Percentiles rank a stretch among this genome's conserved stretches.
Conservation (phyloP, 2,888 invertebrate species). For the Dastarcus helophoroides region DNA sequence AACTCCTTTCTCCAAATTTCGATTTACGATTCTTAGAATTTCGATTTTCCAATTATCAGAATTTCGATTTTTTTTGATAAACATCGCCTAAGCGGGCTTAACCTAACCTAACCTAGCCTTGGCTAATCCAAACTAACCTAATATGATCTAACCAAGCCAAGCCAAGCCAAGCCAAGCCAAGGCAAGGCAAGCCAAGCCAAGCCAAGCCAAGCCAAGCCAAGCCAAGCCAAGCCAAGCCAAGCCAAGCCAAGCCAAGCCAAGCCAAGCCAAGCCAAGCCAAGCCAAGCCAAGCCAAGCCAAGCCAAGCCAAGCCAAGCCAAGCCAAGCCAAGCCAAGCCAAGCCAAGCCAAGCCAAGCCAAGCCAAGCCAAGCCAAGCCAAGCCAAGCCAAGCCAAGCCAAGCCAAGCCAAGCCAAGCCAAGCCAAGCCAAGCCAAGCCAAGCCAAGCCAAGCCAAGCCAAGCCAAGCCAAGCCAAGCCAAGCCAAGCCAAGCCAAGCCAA, state of each 20-base stretch:
- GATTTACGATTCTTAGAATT: too few relatives aligned
- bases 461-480: slow-evolving; percentile 2
- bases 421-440: slow-evolving; percentile 1
- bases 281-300: slow-evolving; percentile 2
- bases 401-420: background rate
- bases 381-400: slow-evolving; percentile 2
- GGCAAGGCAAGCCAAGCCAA: slow-evolving; percentile 1
- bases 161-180: slow-evolving; percentile 2
- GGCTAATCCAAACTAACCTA: too few relatives aligned
- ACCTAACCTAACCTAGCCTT: background rate
- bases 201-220: slow-evolving; percentile 2
- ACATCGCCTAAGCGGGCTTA: background rate
- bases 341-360: slow-evolving; percentile 2
- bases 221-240: slow-evolving; percentile 2
- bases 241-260: slow-evolving; percentile 2
- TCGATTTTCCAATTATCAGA: too few relatives aligned
- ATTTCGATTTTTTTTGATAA: too few relatives aligned
- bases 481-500: slow-evolving; percentile 1
- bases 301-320: slow-evolving; percentile 2
- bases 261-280: slow-evolving; percentile 2
- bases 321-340: slow-evolving; percentile 2
- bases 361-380: slow-evolving; percentile 2
- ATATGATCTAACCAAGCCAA: too few relatives aligned
- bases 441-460: slow-evolving; percentile 1
- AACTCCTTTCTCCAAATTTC: too few relatives aligned